phyloP scores from a whole-genome alignment of 2,113 vertebrate species.

The Dicentrarchus labrax region DNA sequence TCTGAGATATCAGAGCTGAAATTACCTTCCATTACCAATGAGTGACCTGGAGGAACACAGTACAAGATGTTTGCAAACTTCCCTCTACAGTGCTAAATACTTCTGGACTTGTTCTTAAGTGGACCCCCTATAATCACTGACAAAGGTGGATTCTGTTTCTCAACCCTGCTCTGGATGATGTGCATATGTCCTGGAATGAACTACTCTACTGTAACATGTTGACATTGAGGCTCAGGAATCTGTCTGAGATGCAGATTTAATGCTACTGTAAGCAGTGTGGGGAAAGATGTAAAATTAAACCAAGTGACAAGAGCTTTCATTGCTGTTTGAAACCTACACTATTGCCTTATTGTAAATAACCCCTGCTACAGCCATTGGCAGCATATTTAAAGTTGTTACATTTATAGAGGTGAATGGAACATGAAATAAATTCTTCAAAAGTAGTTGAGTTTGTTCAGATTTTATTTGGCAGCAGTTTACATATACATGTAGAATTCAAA shows the following conservation, averaged over 20 bases:
- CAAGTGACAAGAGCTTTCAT: too few species aligned
- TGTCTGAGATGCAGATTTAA: neutral
- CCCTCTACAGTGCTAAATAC: neutral
- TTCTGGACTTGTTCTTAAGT: neutral
- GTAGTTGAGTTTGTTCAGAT: too few species aligned
- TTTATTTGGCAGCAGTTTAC: neutral
- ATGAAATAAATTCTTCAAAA: neutral
- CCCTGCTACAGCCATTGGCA: neutral
- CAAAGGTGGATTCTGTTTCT: neutral
- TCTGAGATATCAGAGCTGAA: conserved; percentile 92
- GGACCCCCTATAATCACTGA: neutral
- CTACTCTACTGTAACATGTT: neutral
- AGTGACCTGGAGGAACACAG: conserved; percentile 69
- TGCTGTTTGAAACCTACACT: neutral
- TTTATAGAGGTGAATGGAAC: neutral
- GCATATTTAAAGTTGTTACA: neutral
- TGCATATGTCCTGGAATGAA: neutral
- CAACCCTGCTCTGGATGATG: neutral
- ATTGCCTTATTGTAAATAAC: conserved; percentile 54
- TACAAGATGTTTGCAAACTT: neutral
- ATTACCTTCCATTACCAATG: conserved; percentile 85
- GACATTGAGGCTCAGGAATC: neutral
- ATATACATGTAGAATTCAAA: too few species aligned
- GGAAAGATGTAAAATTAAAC: too few species aligned
- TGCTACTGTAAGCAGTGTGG: too few species aligned